Base-by-base conservation (phyloP, 2,888 invertebrate genomes). In the Chironomus tentans region DNA sequence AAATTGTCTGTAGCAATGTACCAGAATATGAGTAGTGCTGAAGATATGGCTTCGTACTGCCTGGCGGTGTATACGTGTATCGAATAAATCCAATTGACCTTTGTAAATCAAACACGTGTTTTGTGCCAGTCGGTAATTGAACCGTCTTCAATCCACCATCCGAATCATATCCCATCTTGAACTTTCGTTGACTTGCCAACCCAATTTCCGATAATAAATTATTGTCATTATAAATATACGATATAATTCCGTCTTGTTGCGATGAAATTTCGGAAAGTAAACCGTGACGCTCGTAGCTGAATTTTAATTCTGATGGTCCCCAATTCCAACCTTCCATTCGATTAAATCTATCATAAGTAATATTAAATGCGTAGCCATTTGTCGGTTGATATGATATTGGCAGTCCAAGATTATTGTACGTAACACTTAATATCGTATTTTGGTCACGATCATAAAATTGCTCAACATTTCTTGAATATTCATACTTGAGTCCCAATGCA, bases 1-100 rank as follows among this genome's bases (percentile, higher is more conserved):
- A 93, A 4, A 95, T 92, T 0, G 94, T 93, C 83, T 95, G 94
- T 4, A 96, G 85, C 15, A 97, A 86, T 77, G 91, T 91, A 0
- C 97, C 96, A 7, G 92, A 90, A 80, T 95, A 93, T 69, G 95
- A 92, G 82, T 93, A 96, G 83, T 97, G 96, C 83, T 96, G 93
- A 21, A 96, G 87, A 84, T 95, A 97, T 47, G 95, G 92, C 79
- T 91, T 89, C 0, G 89, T 87, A 78, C 93, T 92, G 2, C 94
- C 95, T 0, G 95, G 95, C 12, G 95, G 93, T 0, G 92, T 91
- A 81, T 95, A 96, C 0, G 95, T 92, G 6, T 92, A 92, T 78
- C 95, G 87, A 71, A 95, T 88, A 81, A 95, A 94, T 21, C 97
- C 97, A 75, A 97, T 88, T 0, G 96, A 95, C 4, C 95, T 92